Evolutionary conservation across 2,797 vertebrate genomes (phyloP).

Genomic region (Salarias fasciatus): DNA sequence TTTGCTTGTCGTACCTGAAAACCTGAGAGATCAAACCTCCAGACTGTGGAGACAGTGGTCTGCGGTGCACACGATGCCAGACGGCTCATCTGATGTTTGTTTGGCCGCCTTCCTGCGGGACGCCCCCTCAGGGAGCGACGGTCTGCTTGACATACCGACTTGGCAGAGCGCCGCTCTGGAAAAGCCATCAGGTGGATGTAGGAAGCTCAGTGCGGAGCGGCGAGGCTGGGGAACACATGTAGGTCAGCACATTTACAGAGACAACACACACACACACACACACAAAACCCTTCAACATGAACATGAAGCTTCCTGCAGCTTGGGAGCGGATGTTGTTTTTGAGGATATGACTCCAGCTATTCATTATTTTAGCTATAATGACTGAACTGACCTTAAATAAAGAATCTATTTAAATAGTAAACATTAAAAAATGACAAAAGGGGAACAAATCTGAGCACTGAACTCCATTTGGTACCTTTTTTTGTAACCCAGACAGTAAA

Average conservation of each 20-base stretch:
- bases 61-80: too few relatives aligned
- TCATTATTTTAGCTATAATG: too few relatives aligned
- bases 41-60: too few relatives aligned
- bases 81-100: constrained; percentile 21
- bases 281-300: not conserved
- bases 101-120: constrained; percentile 32
- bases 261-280: constrained; percentile 11
- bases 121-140: constrained; percentile 17
- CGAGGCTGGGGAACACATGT: constrained; percentile 42
- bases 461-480: too few relatives aligned
- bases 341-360: too few relatives aligned
- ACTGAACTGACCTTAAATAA: too few relatives aligned
- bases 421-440: too few relatives aligned
- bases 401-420: too few relatives aligned
- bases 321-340: not conserved
- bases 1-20: too few relatives aligned
- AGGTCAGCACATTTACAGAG: constrained; percentile 34
- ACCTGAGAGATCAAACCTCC: too few relatives aligned
- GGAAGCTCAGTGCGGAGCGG: constrained; percentile 50
- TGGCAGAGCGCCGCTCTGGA: constrained; percentile 56
- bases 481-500: too few relatives aligned
- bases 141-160: not conserved
- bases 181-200: constrained; percentile 59
- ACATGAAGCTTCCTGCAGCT: not conserved
- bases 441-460: too few relatives aligned